Base-by-base conservation (phyloP, 2,797 vertebrate species). In the Girardinus metallicus region DNA sequence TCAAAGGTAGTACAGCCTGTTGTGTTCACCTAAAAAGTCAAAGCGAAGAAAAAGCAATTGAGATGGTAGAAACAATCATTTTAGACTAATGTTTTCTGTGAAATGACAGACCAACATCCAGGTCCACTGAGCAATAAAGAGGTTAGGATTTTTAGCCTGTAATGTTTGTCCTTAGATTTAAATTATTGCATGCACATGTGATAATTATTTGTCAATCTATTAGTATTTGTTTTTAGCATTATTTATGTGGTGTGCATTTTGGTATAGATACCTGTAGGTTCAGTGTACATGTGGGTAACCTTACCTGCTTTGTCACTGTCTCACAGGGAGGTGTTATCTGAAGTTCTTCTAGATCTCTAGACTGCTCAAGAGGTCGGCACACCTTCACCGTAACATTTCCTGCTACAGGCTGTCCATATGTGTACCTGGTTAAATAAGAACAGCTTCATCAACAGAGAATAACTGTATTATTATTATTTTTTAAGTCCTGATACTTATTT, bases 361-460 rank as follows among this genome's bases (percentile, higher is more conserved):
- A 13, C 2, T 6, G 43, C 0, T 57, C 21, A 3, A 88, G 0
- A 16, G 75, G 91, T 82, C 84, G 85, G 53, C 87, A 92, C 36
- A 89, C 12, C 1, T 85, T n/a, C 0, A 92, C 0, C 2, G 43
- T 55, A 18, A 81, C 71, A 51, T 1, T 88, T 9, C 87, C 93
- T 51, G 93, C 90, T 13, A 94, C 93, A 64, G 93, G 88, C 75
- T 92, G 88, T 47, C 91, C 89, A 39, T 82, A 94, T 11, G 93
- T 94, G 76, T 94, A 94, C 70, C 93, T 94, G 31, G 46, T 53
- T 36, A 23, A 21, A 64, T 44, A 0, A 62, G 44, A 72, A 47
- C 2, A 16, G 43, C 29, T 31, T 10, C 8, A n/a, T 55, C 49
- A n/a, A 26, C 15, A 43, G 5, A 36, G 18, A 44, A 64, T 31